A percentile compares a stretch with the other conserved stretches of the same genome.
Conservation (phyloP, 1,140 invertebrate genomes). For the Drosophila quadrilineata region DNA sequence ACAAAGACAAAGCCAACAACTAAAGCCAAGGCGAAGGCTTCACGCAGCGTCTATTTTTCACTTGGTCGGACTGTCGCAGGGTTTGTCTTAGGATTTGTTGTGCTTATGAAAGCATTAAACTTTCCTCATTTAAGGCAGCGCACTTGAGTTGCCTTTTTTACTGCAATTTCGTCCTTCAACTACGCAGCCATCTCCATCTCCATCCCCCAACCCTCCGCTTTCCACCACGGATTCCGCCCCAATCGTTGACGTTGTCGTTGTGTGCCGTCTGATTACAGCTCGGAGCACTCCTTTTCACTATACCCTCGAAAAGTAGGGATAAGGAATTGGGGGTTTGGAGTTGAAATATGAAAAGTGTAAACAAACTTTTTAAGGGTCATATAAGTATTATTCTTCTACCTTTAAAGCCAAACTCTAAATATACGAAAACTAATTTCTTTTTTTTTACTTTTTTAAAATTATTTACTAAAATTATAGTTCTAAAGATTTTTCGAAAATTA, state of each 20-base stretch:
- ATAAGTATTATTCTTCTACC: too few species aligned
- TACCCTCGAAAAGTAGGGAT: background rate
- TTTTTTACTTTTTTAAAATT: too few species aligned
- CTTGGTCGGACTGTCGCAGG: conserved; percentile 37
- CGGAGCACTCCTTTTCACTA: conserved; percentile 15
- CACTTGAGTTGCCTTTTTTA: conserved; percentile 77
- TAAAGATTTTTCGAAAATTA: too few species aligned
- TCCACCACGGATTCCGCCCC: conserved; percentile 5
- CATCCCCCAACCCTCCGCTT: background rate
- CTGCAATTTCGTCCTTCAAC: conserved; percentile 68
- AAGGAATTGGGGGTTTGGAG: background rate
- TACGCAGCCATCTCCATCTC: conserved; percentile 5
- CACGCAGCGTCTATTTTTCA: conserved; percentile 76
- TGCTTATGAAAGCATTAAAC: conserved; percentile 80
- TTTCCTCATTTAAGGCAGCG: conserved; percentile 77
- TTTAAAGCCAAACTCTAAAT: background rate
- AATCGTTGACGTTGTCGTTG: conserved; percentile 18
- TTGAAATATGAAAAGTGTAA: background rate
- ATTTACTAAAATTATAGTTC: too few species aligned
- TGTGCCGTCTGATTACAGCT: conserved; percentile 61
- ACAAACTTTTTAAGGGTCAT: too few species aligned
- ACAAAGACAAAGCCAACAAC: too few species aligned
- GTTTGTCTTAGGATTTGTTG: conserved; percentile 76
- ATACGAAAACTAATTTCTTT: too few species aligned
- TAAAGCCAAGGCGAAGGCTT: too few species aligned